phyloP scores from a whole-genome alignment of 2,888 invertebrate genomes.

The Eurois occulta region DNA sequence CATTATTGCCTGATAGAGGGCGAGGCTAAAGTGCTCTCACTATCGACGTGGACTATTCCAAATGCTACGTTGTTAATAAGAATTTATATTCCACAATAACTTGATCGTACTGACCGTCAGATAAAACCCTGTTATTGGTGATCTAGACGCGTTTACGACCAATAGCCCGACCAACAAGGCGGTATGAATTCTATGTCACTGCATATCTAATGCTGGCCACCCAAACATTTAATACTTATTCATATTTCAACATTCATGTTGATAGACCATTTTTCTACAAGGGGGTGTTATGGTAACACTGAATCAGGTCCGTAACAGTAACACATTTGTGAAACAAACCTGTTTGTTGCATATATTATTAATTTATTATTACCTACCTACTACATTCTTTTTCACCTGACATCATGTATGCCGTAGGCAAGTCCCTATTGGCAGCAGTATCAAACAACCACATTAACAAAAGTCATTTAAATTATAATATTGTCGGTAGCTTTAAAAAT shows the following conservation, averaged over 20 bases:
- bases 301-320: constrained; percentile 43
- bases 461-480: not conserved
- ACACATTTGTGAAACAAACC: constrained; percentile 57
- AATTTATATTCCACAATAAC: constrained; percentile 1
- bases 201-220: constrained; percentile 45
- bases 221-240: constrained; percentile 45
- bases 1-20: not conserved
- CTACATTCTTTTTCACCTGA: constrained; percentile 18
- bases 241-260: constrained; percentile 54
- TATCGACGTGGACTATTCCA: not conserved
- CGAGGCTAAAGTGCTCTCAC: not conserved
- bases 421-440: not conserved
- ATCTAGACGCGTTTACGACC: not conserved
- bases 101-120: not conserved
- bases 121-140: constrained; percentile 15
- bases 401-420: constrained; percentile 16
- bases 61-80: not conserved
- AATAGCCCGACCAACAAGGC: constrained; percentile 17
- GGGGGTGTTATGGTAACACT: constrained; percentile 54
- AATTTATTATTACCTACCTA: no score
- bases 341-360: constrained; percentile 52
- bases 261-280: constrained; percentile 37
- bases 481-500: constrained; percentile 3
- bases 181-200: constrained; percentile 47
- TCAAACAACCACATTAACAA: not conserved